These are phyloP conservation scores for Harlomillsia oculata DNA, from an alignment of 1,140 invertebrate genomes.

Conservation along the genomic window DNA sequence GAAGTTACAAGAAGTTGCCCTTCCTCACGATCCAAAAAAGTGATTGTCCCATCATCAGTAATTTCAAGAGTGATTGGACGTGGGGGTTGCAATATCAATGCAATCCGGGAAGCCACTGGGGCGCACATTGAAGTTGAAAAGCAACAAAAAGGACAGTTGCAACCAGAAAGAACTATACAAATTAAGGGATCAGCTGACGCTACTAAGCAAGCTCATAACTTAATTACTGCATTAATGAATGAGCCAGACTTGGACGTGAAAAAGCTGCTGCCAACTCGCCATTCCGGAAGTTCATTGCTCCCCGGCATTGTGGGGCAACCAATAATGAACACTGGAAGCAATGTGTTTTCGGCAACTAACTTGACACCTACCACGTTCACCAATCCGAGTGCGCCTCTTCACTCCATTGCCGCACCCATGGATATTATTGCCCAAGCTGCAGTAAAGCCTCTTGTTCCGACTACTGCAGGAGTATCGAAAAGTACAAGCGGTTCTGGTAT, in stretches of 20 bases:
- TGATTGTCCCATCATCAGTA: conserved; percentile 84
- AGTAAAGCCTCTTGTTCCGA: too few species aligned
- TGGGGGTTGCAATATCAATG: conserved; percentile 93
- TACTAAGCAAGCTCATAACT: conserved; percentile 73
- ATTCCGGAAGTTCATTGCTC: too few species aligned
- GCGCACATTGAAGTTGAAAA: conserved; percentile 98
- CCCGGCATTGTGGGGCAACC: too few species aligned
- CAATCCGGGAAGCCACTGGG: conserved; percentile 83
- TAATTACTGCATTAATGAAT: conserved; percentile 78
- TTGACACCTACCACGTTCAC: too few species aligned
- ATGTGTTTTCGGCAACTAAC: too few species aligned
- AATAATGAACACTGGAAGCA: too few species aligned
- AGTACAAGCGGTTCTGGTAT: too few species aligned
- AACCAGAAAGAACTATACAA: conserved; percentile 85
- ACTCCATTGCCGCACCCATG: too few species aligned
- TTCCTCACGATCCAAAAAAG: conserved; percentile 58
- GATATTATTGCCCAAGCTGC: too few species aligned
- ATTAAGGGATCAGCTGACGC: conserved; percentile 88
- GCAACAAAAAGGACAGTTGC: conserved; percentile 68
- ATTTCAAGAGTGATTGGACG: conserved; percentile 78
- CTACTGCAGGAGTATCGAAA: too few species aligned
- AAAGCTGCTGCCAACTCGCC: conserved; percentile 59
- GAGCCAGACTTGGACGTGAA: conserved; percentile 85
- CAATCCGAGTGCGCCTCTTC: too few species aligned
- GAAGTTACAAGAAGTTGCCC: conserved; percentile 70